These are phyloP conservation scores for Ambastaia sidthimunki DNA, from an alignment of 2,797 vertebrate genomes.

Conservation along the genomic window DNA sequence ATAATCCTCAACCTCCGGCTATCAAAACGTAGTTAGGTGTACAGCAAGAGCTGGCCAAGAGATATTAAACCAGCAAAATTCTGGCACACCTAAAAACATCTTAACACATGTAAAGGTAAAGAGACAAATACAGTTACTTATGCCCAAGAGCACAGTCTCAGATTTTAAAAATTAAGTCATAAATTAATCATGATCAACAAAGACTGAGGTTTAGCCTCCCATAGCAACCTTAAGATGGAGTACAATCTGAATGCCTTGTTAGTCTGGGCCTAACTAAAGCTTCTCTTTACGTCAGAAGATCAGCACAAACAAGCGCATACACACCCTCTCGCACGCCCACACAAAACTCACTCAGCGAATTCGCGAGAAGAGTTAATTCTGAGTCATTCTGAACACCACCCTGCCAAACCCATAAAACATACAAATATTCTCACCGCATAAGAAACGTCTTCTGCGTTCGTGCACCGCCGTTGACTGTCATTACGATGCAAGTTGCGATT, in stretches of 20 bases:
- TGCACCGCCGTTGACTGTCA: not conserved
- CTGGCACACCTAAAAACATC: not conserved
- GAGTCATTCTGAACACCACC: constrained; percentile 48
- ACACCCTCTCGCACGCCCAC: constrained; percentile 37
- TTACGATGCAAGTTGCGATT: not conserved
- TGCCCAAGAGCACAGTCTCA: not conserved
- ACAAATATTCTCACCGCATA: constrained; percentile 21
- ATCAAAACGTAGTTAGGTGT: constrained; percentile 39
- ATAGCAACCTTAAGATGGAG: not conserved
- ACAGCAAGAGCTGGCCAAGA: constrained; percentile 1
- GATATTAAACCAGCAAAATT: not conserved
- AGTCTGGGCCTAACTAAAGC: constrained; percentile 13
- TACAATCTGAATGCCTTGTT: not conserved
- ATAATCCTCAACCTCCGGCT: constrained; percentile 15
- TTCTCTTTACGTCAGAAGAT: constrained; percentile 11
- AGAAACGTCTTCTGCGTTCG: constrained; percentile 15
- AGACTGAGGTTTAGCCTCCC: not conserved
- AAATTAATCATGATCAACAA: not conserved
- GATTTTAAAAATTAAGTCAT: not conserved
- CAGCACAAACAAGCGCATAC: constrained; percentile 25
- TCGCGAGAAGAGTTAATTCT: constrained; percentile 36
- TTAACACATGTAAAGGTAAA: too few relatives aligned
- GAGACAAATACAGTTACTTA: not conserved
- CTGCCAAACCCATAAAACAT: constrained; percentile 52
- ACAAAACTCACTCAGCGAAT: constrained; percentile 37